These are phyloP conservation scores for Drosophila nr. perissopoda DNA, from an alignment of 2,888 invertebrate genomes.

Conservation along the genomic window DNA sequence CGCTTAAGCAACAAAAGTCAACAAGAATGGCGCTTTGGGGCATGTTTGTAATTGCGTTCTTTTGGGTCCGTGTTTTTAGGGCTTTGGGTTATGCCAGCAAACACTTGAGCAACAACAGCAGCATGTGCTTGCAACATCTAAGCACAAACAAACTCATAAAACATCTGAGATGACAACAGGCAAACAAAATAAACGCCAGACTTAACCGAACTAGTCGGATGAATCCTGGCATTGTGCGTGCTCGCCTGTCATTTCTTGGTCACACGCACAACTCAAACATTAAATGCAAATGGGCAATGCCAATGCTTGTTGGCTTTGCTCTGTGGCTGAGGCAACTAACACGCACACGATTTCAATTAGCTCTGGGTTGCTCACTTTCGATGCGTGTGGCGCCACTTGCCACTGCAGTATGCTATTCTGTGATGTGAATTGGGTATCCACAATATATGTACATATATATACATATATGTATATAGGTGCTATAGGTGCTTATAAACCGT, in stretches of 20 bases:
- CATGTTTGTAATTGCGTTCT: slow-evolving; percentile 67
- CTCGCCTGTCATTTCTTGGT: slow-evolving; percentile 64
- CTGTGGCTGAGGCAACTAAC: background rate
- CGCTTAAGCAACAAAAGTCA: slow-evolving; percentile 51
- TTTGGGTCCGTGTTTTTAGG: slow-evolving; percentile 15
- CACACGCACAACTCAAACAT: slow-evolving; percentile 27
- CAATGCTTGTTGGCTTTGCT: slow-evolving; percentile 19
- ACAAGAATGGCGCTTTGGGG: slow-evolving; percentile 55
- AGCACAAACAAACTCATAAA: slow-evolving; percentile 69
- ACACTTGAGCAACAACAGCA: slow-evolving; percentile 38
- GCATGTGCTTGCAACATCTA: slow-evolving; percentile 50
- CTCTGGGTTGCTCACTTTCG: slow-evolving; percentile 47
- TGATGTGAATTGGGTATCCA: background rate
- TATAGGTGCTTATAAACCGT: background rate
- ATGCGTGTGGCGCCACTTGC: slow-evolving; percentile 30
- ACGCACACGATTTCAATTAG: slow-evolving; percentile 67
- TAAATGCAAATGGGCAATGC: slow-evolving; percentile 52
- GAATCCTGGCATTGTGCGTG: slow-evolving; percentile 55
- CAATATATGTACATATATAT: background rate
- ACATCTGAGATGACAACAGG: slow-evolving; percentile 43
- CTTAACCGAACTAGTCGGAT: slow-evolving; percentile 44
- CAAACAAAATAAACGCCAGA: slow-evolving; percentile 55
- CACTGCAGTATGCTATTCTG: slow-evolving; percentile 7
- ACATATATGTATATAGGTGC: background rate
- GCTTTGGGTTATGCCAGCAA: slow-evolving; percentile 24